phyloP scores from a whole-genome alignment of 2,888 invertebrate genomes.

The Cacoxenus indagator region DNA sequence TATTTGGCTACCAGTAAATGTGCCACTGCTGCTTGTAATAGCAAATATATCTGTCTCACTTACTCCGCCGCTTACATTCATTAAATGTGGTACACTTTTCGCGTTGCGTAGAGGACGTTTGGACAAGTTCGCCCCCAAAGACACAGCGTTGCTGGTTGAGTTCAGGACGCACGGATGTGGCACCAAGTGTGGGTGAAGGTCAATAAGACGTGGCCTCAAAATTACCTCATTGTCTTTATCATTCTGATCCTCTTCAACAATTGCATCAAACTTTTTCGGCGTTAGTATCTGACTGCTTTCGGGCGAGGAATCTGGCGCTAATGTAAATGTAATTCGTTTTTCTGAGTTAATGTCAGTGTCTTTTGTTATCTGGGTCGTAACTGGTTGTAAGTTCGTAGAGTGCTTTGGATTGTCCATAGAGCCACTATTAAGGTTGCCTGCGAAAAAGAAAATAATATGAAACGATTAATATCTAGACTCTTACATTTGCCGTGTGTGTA shows the following conservation, averaged over 20 bases:
- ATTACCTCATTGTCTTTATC: constrained; percentile 58
- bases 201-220: constrained; percentile 63
- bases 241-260: constrained; percentile 60
- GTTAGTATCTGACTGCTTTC: constrained; percentile 63
- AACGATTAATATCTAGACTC: too few relatives aligned
- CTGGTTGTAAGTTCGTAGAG: constrained; percentile 1
- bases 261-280: constrained; percentile 64
- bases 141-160: background rate
- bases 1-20: constrained; percentile 55
- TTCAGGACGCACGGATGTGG: constrained; percentile 1
- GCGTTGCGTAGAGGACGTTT: constrained; percentile 64
- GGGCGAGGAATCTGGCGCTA: constrained; percentile 62
- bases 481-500: too few relatives aligned
- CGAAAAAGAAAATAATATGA: too few relatives aligned
- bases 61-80: constrained; percentile 58
- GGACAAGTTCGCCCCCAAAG: constrained; percentile 37
- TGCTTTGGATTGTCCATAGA: constrained; percentile 48
- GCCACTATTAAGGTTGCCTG: constrained; percentile 47
- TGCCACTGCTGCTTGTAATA: constrained; percentile 61
- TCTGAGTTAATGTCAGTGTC: constrained; percentile 38
- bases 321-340: constrained; percentile 66
- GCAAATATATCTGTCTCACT: constrained; percentile 70
- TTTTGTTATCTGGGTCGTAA: constrained; percentile 1
- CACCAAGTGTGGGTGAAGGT: constrained; percentile 62
- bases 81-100: constrained; percentile 68